Conservation (phyloP, 2,888 invertebrate genomes). For the Polyploca ridens region DNA sequence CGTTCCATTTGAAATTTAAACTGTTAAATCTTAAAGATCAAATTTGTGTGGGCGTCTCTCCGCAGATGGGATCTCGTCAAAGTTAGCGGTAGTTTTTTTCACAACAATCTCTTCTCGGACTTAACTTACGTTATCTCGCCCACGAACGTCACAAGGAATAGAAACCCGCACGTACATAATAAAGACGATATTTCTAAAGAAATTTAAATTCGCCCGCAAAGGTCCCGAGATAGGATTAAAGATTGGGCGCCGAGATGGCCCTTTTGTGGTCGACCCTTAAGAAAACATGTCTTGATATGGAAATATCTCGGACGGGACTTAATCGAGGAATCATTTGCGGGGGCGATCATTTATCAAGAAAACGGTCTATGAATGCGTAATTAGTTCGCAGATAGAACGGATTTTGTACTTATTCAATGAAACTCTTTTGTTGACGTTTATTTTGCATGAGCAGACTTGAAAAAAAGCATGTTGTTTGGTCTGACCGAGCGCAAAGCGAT, state of each 20-base stretch:
- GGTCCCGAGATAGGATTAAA: slow-evolving; percentile 85
- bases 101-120: slow-evolving; percentile 84
- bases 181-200: slow-evolving; percentile 85
- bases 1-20: slow-evolving; percentile 58
- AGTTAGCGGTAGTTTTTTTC: slow-evolving; percentile 82
- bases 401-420: slow-evolving; percentile 44
- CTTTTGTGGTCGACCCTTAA: slow-evolving; percentile 84
- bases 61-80: slow-evolving; percentile 76
- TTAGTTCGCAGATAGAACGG: slow-evolving; percentile 63
- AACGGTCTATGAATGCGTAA: slow-evolving; percentile 74
- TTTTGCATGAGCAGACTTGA: slow-evolving; percentile 68
- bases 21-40: slow-evolving; percentile 55
- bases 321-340: slow-evolving; percentile 81
- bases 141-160: slow-evolving; percentile 81
- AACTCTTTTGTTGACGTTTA: slow-evolving; percentile 67
- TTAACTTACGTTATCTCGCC: slow-evolving; percentile 84
- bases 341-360: slow-evolving; percentile 76
- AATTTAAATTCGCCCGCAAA: slow-evolving; percentile 85
- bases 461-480: slow-evolving; percentile 67
- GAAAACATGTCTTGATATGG: slow-evolving; percentile 85
- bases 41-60: slow-evolving; percentile 49
- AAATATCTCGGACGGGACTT: slow-evolving; percentile 79
- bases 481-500: slow-evolving; percentile 71
- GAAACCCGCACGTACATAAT: slow-evolving; percentile 84
- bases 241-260: slow-evolving; percentile 83